Base-by-base conservation (phyloP, 2,888 invertebrate species). In the Drosophila parthenogenetica region DNA sequence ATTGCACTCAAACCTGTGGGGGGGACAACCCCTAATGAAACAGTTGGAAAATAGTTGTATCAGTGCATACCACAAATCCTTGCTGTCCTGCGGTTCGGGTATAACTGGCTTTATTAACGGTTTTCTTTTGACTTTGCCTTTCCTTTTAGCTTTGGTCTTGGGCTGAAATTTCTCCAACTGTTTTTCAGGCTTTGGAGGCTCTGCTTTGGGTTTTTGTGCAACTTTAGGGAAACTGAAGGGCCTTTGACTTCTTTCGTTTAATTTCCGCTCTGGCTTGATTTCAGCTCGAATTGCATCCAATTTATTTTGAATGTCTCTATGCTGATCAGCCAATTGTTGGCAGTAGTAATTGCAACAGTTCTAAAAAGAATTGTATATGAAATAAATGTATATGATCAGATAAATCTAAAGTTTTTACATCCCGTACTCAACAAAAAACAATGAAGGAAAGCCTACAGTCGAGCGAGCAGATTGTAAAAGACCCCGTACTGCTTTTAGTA, bases 1-100 rank as follows among this genome's bases (percentile, higher is more conserved):
- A 80, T 87, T 86, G 35, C 87, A 79, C 2, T 76, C 77, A 10
- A 86, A 79, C 84, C 81, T 81, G 10, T 19, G 13, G 17, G 2
- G 2, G 3, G 7, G 4, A 16, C 1, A 11, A 1, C 0, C 1
- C 3, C 8, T 5, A 7, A 42, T 40, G 13, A 13, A 7, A 29
- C 8, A 8, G 8, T 17, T 5, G 19, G 2, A 10, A 40, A 2
- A 0, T 10, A 42, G 25, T 7, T 2, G 2, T 11, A 11, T n/a
- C 19, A 8, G 35, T 5, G 8, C 16, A 79, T 54, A 88, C 81
- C 83, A 88, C 4, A 81, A n/a, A 16, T 75, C 65, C 5, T 57
- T 65, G 2, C 22, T 32, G 4, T 55, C 16, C 0, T 14, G 16
- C 0, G 4, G 0, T 1, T 42, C 40, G n/a, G 50, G 13, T 32